Evolutionary conservation across 2,888 invertebrate genomes (phyloP), one percentile per base, ranked within the genome.

Genomic region (Hesperia comma): DNA sequence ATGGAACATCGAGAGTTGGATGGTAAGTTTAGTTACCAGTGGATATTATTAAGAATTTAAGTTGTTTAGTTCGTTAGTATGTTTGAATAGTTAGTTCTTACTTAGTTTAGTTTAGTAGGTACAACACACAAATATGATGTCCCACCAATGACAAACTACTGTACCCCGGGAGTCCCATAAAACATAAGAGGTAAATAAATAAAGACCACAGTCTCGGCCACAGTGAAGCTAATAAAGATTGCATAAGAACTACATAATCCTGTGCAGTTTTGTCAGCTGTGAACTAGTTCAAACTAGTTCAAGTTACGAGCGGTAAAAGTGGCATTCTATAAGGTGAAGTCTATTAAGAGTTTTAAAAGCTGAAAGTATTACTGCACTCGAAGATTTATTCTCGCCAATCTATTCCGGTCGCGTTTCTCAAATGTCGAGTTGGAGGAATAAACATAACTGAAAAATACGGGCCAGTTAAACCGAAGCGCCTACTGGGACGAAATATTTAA

Each of bases 351-450:
- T 43, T 55, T 33, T 57, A 21, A 41, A 41, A 19, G 14, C 57
- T 57, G 41, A 14, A 41, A 40, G 41, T 32, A 32, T 63, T 58
- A 53, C 32, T 51, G 14, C 60, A 53, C 67, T 69, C 61, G 43
- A 67, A 70, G 70, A 69, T 70, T 70, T 67, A 69, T 69, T 55
- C 41, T 43, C 56, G 49, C 61, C 58, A 68, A 69, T 66, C 64
- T 66, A 71, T 71, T 69, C 68, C 53, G 58, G 49, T 71, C 69
- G 68, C 68, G 69, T 69, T 63, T 66, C 51, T 62, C 60, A 66
- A 66, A 69, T 61, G 68, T 68, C 63, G 67, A 67, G 67, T 57
- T 46, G 21, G 49, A 51, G 63, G 53, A 69, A 66, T 66, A 69
- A 69, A 71, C 64, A 68, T 66, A 60, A 66, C 66, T 60, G 66